These are phyloP conservation scores for Ligdia adustata DNA, from an alignment of 2,888 invertebrate genomes.

Conservation along the genomic window DNA sequence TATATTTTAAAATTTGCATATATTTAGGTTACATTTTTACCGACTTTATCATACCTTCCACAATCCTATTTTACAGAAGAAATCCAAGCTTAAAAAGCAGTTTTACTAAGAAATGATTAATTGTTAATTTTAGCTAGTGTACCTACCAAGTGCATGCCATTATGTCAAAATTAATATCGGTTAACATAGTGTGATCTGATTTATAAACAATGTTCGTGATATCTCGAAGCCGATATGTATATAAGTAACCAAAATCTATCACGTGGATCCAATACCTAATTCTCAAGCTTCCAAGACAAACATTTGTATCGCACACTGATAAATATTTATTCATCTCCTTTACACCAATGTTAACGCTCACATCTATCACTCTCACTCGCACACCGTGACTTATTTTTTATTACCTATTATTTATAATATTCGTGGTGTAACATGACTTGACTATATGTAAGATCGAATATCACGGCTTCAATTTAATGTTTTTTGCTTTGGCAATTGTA, in stretches of 20 bases:
- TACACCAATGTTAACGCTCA: conserved; percentile 21
- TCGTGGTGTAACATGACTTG: conserved; percentile 21
- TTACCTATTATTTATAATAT: conserved; percentile 9
- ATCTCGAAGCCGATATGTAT: conserved; percentile 47
- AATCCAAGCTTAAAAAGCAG: too few relatives aligned
- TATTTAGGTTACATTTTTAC: too few relatives aligned
- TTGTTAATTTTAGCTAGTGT: too few relatives aligned
- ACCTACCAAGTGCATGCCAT: too few relatives aligned
- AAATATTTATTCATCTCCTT: conserved; percentile 41
- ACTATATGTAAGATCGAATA: conserved; percentile 34
- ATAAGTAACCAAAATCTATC: conserved; percentile 48
- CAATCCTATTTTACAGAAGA: too few relatives aligned
- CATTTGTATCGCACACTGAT: conserved; percentile 49
- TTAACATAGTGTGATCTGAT: conserved; percentile 51
- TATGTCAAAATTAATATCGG: conserved; percentile 2
- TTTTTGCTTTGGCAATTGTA: conserved; percentile 19
- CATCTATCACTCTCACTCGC: conserved; percentile 18
- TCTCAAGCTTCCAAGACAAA: conserved; percentile 55
- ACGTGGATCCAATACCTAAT: conserved; percentile 42
- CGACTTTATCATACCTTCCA: too few relatives aligned
- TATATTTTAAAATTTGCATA: too few relatives aligned
- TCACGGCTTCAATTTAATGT: conserved; percentile 25
- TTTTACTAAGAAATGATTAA: too few relatives aligned
- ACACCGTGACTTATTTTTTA: conserved; percentile 31
- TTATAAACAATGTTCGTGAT: too few relatives aligned